Evolutionary conservation across 2,113 vertebrate species (phyloP), one percentile per base, ranked within the genome.

Genomic region (Colius striatus): DNA sequence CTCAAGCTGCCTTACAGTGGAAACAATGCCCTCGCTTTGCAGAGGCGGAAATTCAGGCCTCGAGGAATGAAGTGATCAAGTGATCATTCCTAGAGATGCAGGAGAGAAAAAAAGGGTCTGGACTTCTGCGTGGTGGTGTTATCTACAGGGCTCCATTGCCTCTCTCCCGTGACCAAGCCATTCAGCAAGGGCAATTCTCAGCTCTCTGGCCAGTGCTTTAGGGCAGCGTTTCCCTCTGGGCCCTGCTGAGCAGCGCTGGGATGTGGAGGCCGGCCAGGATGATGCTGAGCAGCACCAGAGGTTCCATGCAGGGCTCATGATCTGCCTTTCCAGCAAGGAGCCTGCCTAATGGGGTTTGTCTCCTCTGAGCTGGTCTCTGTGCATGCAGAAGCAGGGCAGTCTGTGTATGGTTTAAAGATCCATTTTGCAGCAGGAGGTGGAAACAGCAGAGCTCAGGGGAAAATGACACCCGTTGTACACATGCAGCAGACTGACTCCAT

Each of bases 391-490:
- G 53, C 68, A 71, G 68, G 70, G 63, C 43, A 12, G 43, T 20
- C 34, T 65, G 5, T 16, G 41, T 0, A 0, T 9, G 27, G 19
- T 74, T 88, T 77, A 55, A 77, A 78, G 58, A 34, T 48, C 43
- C 72, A 27, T 22, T 93, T 60, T 86, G 68, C 61, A 62, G 80
- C 51, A 92, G 38, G 34, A n/a, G 53, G 66, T 77, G 53, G 34
- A 43, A 72, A 58, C 13, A 48, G 43, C 0, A 0, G 51, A 11
- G 18, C 34, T 51, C 2, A 0, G 80, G 14, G 55, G 55, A 34
- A 91, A 71, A 61, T 10, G 3, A 41, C 0, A 5, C 48, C 48
- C 5, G 2, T 67, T 65, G 27, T 11, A 61, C 6, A 30, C 12
- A 8, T 11, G 17, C 50, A 57, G 34, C 41, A 75, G 32, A 11